Base-by-base conservation (phyloP, 2,888 invertebrate species). In the Megamerina dolium region DNA sequence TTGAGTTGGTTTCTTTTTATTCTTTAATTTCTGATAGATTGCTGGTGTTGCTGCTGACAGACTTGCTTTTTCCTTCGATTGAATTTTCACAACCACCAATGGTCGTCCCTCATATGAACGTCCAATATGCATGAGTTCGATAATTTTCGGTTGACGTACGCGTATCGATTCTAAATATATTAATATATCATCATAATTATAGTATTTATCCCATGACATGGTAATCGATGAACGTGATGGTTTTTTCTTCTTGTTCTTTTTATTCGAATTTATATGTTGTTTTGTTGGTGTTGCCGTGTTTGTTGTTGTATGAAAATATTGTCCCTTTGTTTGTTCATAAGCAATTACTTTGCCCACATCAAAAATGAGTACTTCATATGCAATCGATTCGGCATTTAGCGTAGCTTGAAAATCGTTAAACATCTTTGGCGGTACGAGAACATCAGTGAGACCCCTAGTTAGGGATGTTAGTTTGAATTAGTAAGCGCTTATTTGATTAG, bases 301-400 rank as follows among this genome's bases (percentile, higher is more conserved):
- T 1, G 48, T 49, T 1, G 57, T 58, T 4, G 62, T 56, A 12
- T 56, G 51, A 5, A 57, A 76, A 54, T 81, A 62, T 3, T 57
- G 54, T 18, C 61, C 74, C 56, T 77, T 77, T 4, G 81, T 80
- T 58, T 83, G 82, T 60, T 85, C 83, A 56, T 78, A 79, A 8
- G 74, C 72, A 45, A 85, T 84, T 1, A 80, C 80, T 74, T 82
- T 83, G 77, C 86, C 83, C 20, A 87, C 75, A 64, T 87, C 85
- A 60, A 80, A 78, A 57, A 85, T 81, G 21, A 85, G 71, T 1
- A 85, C 77, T 50, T 79, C 78, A 51, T 77, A 83, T 37, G 79
- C 76, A 23, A 86, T 79, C 31, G 76, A 75, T 47, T 76, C 75
- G 12, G 79, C 77, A 44, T 76, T 76, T 4, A 87, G 70, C 3